Evolutionary conservation across 2,797 vertebrate species (phyloP), one percentile per base, ranked within the genome.

Genomic region (Simalia tracyae): DNA sequence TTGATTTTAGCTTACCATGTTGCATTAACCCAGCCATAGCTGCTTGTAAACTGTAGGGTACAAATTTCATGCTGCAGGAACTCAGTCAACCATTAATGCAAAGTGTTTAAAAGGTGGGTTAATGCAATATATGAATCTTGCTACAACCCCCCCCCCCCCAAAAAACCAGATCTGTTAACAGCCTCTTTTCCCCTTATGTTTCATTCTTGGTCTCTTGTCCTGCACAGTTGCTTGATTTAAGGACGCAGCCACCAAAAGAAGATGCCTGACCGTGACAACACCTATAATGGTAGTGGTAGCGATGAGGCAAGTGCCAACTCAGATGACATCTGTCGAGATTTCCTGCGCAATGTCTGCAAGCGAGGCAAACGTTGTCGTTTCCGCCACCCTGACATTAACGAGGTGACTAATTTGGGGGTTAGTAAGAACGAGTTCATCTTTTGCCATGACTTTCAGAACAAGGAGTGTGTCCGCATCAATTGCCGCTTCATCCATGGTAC

Each of bases 351-450:
- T 1, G 99, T 99, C 22, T 99, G 99, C 97, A 99, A 99, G 94
- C 97, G 99, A 5, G 99, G 99, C 2, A 99, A 99, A 61, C 99
- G 99, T 72, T 99, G 99, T 94, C 98, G 99, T 50, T 99, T 99
- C 87, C 98, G 98, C 1, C 99, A 99, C 96, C 99, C 99, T 0
- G 99, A 99, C 96, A 98, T 99, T 86, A 99, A 97, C 4, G 99
- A 99, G 93, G 99, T 99, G 7, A 98, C 98, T 15, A 99, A 99
- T 96, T 95, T 99, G 94, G 99, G 99, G 0, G 99, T 99, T 88
- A 98, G 99, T 95, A 99, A 99, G 97, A 99, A 99, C 1, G 99
- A 99, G 86, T 99, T 99, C 96, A 98, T 99, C 95, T 99, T 99
- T 96, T 99, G 99, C 96, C 99, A 99, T 22, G 99, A 99, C 95